Evolutionary conservation across 2,888 invertebrate species (phyloP).

Genomic region (Vandiemenella viatica): DNA sequence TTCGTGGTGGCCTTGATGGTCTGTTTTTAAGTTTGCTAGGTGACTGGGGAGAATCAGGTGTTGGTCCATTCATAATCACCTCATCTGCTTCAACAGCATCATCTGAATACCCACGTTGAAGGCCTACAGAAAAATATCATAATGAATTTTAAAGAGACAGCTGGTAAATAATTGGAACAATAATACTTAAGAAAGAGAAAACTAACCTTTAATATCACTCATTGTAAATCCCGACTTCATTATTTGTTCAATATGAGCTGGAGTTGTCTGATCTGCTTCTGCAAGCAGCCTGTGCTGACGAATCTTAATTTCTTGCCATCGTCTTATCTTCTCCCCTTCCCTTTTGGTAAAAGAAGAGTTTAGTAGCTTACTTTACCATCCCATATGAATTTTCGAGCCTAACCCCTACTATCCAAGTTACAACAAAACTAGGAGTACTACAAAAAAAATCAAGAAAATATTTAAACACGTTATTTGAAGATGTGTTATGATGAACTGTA

Average conservation of each 20-base stretch:
- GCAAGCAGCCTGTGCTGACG: constrained; percentile 64
- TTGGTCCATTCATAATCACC: constrained; percentile 38
- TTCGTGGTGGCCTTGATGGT: constrained; percentile 59
- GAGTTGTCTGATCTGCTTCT: constrained; percentile 52
- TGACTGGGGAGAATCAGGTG: constrained; percentile 18
- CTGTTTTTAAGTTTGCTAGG: constrained; percentile 24
- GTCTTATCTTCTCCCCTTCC: constrained; percentile 64
- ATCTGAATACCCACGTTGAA: constrained; percentile 70
- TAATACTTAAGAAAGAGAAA: not conserved
- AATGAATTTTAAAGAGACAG: not conserved
- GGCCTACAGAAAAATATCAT: constrained; percentile 34
- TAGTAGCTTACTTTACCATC: not conserved
- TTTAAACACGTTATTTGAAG: no score
- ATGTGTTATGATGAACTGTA: no score
- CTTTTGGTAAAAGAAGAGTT: constrained; percentile 30
- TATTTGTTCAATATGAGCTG: constrained; percentile 76
- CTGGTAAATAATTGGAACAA: not conserved
- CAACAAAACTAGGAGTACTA: not conserved
- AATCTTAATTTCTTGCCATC: constrained; percentile 83
- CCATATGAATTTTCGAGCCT: not conserved
- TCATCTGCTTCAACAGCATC: constrained; percentile 62
- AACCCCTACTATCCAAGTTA: not conserved
- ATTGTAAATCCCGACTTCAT: constrained; percentile 83
- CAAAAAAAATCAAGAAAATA: not conserved
- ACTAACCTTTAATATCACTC: constrained; percentile 81